phyloP scores from a whole-genome alignment of 2,797 vertebrate genomes.

The Rhinophrynus dorsalis region DNA sequence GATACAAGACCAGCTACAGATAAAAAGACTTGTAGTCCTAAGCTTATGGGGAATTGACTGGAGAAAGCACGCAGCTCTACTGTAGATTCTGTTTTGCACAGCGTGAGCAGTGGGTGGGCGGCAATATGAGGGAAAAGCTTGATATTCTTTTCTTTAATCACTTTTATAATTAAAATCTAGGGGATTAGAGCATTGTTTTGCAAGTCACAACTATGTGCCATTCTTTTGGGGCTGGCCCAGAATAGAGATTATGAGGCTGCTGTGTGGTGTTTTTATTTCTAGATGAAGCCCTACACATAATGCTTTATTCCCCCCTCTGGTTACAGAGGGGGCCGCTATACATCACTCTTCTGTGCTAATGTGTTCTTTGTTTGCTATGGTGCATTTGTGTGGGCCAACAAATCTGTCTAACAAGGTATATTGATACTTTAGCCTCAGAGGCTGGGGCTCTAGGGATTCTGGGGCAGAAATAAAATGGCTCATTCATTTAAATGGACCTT shows the following conservation, averaged over 20 bases:
- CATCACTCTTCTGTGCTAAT: too few relatives aligned
- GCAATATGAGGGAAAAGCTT: not conserved
- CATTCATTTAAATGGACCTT: too few relatives aligned
- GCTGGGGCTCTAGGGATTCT: too few relatives aligned
- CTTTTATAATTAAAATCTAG: conserved; percentile 67
- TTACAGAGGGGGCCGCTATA: too few relatives aligned
- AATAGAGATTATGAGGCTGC: not conserved
- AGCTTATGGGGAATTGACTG: conserved; percentile 64
- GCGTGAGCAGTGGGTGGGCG: not conserved
- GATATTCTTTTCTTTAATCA: conserved; percentile 56
- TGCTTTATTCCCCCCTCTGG: too few relatives aligned
- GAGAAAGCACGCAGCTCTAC: conserved; percentile 61
- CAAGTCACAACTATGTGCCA: not conserved
- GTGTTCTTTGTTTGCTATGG: too few relatives aligned
- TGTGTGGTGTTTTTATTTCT: too few relatives aligned
- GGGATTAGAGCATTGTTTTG: conserved; percentile 25
- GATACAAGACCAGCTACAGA: conserved; percentile 64
- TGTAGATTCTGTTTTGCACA: conserved; percentile 5
- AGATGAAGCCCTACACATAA: not conserved
- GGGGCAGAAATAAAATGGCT: too few relatives aligned
- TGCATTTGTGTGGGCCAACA: too few relatives aligned
- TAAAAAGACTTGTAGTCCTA: conserved; percentile 62
- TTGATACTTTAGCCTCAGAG: too few relatives aligned
- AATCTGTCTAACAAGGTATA: too few relatives aligned
- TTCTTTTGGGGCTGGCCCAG: not conserved